Evolutionary conservation across 2,113 vertebrate species (phyloP).

Genomic region (Tupaia chinensis): DNA sequence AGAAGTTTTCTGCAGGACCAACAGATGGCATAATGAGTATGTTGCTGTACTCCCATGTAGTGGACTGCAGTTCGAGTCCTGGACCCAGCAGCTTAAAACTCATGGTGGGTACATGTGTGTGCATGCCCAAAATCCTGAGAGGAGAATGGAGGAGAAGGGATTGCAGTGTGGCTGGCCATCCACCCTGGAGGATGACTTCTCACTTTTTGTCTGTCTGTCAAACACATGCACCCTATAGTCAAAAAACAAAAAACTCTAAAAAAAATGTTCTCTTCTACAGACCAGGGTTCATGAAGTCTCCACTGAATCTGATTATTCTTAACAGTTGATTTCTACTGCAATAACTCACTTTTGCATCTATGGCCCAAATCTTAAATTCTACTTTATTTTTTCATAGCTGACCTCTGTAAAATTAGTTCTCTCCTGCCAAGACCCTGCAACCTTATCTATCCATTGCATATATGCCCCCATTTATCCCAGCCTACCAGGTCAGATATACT

Average conservation of each 20-base stretch:
- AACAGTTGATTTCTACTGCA: not conserved
- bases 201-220: no score
- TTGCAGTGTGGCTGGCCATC: no score
- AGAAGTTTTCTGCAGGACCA: not conserved
- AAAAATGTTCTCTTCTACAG: not conserved
- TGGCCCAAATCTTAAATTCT: not conserved
- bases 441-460: not conserved
- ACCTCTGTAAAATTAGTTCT: slow-evolving; percentile 18
- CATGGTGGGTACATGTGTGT: no score
- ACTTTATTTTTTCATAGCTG: not conserved
- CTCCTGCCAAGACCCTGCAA: not conserved
- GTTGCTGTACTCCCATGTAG: no score
- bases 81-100: no score
- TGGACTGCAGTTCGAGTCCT: no score
- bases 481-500: not conserved
- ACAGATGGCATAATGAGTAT: no score
- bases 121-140: no score
- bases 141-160: no score
- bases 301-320: not conserved
- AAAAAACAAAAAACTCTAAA: no score
- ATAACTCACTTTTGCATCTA: not conserved
- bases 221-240: no score
- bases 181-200: no score
- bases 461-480: not conserved
- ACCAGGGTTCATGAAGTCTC: not conserved